A percentile compares a stretch with the other conserved stretches of the same genome.
These are phyloP conservation scores for Drosophila dives DNA, from an alignment of 2,888 invertebrate species.

Conservation along the genomic window DNA sequence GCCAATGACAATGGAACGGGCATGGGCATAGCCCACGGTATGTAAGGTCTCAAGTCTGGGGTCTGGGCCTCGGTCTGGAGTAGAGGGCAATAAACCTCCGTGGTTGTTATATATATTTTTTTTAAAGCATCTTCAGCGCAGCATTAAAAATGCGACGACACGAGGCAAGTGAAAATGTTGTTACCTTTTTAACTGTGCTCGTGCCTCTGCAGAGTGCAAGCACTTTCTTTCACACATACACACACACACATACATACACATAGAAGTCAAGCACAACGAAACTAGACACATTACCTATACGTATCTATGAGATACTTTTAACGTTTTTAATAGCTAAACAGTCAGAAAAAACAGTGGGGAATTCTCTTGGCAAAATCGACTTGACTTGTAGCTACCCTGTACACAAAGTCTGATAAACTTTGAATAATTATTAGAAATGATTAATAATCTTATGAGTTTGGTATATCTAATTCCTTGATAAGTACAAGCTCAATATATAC, in stretches of 20 bases:
- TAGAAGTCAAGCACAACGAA: slow-evolving; percentile 26
- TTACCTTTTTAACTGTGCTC: slow-evolving; percentile 70
- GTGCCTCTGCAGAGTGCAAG: slow-evolving; percentile 33
- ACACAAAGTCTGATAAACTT: background rate
- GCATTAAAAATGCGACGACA: slow-evolving; percentile 64
- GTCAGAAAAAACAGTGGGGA: slow-evolving; percentile 5
- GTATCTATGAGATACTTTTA: slow-evolving; percentile 74
- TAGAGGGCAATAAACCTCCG: slow-evolving; percentile 72
- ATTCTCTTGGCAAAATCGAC: background rate
- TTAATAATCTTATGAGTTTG: background rate
- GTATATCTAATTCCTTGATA: background rate
- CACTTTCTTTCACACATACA: slow-evolving; percentile 66
- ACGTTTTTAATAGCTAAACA: slow-evolving; percentile 44
- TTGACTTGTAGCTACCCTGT: slow-evolving; percentile 1
- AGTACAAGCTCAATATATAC: background rate
- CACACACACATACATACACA: background rate
- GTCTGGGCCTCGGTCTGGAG: slow-evolving; percentile 35
- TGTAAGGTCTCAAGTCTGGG: slow-evolving; percentile 4
- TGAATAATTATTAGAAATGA: background rate
- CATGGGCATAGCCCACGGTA: slow-evolving; percentile 32
- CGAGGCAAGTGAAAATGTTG: slow-evolving; percentile 76
- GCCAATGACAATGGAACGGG: slow-evolving; percentile 75
- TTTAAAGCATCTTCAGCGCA: slow-evolving; percentile 68
- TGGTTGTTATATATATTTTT: slow-evolving; percentile 62
- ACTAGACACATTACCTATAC: slow-evolving; percentile 33